Base-by-base conservation (phyloP, 2,113 vertebrate genomes). In the Picathartes gymnocephalus region DNA sequence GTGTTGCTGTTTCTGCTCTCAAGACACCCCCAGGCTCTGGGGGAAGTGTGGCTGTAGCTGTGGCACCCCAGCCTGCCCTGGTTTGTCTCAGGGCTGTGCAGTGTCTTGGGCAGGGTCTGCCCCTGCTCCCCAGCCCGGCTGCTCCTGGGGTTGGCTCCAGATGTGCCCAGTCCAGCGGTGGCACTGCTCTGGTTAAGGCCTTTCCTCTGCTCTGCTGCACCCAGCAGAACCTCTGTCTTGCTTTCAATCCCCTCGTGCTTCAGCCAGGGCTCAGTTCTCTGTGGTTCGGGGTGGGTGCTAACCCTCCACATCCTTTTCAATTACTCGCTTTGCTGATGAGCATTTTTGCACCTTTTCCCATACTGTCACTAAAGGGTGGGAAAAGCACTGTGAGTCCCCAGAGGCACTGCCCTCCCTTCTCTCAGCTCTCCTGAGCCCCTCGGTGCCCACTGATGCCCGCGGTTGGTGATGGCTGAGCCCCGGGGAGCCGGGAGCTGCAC, bases 401-500 rank as follows among this genome's bases (percentile, higher is more conserved):
- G 30, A 51, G 91, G 65, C 33, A 4, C 68, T 2, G 10, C 76
- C 40, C 33, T 68, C 50, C 48, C 57, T 81, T 35, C 64, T 17
- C 33, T 31, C 62, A 16, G 25, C 24, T 93, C 50, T 81, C 45
- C 42, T 11, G 15, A 40, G 27, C 4, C 15, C 28, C 25, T n/a
- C 31, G n/a, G 71, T 73, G 71, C 57, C 74, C 33, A 0, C 57
- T 6, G 20, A 28, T 15, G 61, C 2, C 66, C 25, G 77, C 31
- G 31, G 40, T 18, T 4, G 28, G 77, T 10, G 13, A 12, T 2
- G 68, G 68, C 71, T 6, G 57, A 44, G 70, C 73, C 10, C 4
- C 0, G 4, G 23, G 0, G 9, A 64, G 61, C 62, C 3, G 30
- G 4, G 31, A 37, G 56, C 20, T 5, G 4, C 1, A 0, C 4